Base-by-base conservation (phyloP, 2,888 invertebrate genomes). In the Synergus gifuensis region DNA sequence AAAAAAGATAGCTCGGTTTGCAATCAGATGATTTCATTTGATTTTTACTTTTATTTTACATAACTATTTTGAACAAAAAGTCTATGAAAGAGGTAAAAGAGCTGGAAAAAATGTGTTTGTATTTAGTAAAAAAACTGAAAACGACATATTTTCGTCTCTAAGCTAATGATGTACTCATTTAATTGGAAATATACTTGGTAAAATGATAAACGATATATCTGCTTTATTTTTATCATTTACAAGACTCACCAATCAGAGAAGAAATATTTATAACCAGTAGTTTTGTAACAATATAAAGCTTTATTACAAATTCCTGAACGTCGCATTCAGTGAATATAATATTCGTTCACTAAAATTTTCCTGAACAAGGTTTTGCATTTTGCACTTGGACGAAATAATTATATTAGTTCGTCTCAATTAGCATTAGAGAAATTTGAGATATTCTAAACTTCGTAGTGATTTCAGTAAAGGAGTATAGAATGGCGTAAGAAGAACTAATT, bases 401-500 rank as follows among this genome's bases (percentile, higher is more conserved):
- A 66, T 18, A n/a, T 66, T 42, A 73, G 36, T 54, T 49, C 16
- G 11, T 8, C 12, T 46, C 16, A 36, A 14, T 16, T 36, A 36
- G n/a, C 16, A 40, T 54, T 40, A 2, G 36, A 40, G 28, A 36
- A 42, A 42, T 8, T 66, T 18, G 1, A 18, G 42, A 44, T 40
- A n/a, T 44, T 11, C n/a, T 18, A 0, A 58, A 62, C 14, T 28
- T 14, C 14, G 14, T 28, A 5, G 5, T 18, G 11, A 66, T 42
- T 66, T 66, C 66, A 44, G 42, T 66, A 8, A 18, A 66, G 18
- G 66, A 66, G 11, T 66, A 66, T 44, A 40, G 16, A 49, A 73
- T 16, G 36, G 28, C 36, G 12, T 73, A 36, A 69, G 44, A 73
- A 54, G 54, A 73, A 73, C 73, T 73, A 73, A 73, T 40, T 73